phyloP scores from a whole-genome alignment of 2,113 vertebrate species.

The Recurvirostra avosetta region DNA sequence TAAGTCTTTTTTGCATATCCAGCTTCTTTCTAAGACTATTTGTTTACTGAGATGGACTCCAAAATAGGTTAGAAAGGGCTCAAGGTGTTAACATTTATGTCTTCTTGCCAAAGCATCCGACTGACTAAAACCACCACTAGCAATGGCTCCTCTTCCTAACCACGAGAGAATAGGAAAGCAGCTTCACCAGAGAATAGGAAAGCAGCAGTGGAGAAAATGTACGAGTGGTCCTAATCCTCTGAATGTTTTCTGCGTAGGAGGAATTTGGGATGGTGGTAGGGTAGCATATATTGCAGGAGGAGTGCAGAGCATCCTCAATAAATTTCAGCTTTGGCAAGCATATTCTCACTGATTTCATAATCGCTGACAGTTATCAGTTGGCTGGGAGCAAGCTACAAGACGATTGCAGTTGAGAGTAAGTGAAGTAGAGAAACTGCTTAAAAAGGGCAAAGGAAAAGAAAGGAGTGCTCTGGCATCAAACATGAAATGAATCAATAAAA shows the following conservation, averaged over 20 bases:
- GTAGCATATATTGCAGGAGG: not conserved
- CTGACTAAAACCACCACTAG: not conserved
- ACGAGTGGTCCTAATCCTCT: not conserved
- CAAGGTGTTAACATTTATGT: not conserved
- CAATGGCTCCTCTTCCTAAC: not conserved
- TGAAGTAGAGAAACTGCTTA: not conserved
- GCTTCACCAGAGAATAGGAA: not conserved
- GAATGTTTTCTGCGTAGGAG: not conserved
- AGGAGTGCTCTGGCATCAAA: not conserved
- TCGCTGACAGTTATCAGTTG: constrained; percentile 47
- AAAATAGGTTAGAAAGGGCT: not conserved
- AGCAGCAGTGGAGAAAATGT: not conserved
- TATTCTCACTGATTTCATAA: constrained; percentile 31
- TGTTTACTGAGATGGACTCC: not conserved
- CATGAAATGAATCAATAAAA: not conserved
- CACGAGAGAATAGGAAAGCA: not conserved
- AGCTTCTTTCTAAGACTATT: not conserved
- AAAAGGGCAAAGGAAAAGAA: constrained; percentile 14
- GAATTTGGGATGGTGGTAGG: not conserved
- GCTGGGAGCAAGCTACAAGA: not conserved
- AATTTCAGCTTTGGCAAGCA: constrained; percentile 29
- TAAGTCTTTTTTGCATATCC: not conserved
- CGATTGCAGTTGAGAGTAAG: not conserved
- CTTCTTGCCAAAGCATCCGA: not conserved
- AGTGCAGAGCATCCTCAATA: not conserved